Conservation (phyloP, 2,888 invertebrate species). For the Exocentrus adspersus region DNA sequence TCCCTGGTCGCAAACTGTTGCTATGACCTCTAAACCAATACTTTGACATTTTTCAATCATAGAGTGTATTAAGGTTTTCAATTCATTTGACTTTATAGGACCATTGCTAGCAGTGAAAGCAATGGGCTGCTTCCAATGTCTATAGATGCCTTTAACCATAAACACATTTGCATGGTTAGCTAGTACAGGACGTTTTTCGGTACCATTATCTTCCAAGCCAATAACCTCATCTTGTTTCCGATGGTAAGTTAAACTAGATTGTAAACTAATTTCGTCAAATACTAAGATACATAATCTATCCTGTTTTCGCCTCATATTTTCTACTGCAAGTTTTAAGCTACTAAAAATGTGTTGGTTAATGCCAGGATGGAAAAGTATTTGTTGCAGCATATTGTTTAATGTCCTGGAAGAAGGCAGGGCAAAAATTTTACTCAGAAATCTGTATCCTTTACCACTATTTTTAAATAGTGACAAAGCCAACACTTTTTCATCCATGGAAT, state of each 20-base stretch:
- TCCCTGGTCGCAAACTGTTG: conserved; percentile 3
- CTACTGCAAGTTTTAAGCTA: neutral
- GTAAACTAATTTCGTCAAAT: neutral
- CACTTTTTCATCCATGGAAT: neutral
- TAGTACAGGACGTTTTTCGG: neutral
- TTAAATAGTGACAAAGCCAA: neutral
- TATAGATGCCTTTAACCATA: conserved; percentile 15
- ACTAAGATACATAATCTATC: neutral
- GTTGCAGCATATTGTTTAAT: neutral
- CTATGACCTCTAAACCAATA: neutral
- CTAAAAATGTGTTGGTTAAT: neutral
- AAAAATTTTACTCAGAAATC: neutral
- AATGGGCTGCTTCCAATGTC: neutral
- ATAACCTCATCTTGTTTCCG: neutral
- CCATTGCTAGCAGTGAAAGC: neutral
- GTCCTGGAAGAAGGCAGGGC: neutral
- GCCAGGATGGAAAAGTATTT: neutral
- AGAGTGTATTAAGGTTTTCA: neutral
- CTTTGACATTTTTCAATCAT: neutral
- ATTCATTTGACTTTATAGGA: neutral
- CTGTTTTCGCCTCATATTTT: neutral
- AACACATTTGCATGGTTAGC: conserved; percentile 18
- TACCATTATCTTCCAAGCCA: conserved; percentile 8
- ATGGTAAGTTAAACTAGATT: neutral
- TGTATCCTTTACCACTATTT: neutral